Evolutionary conservation across 1,140 invertebrate genomes (phyloP), one percentile per base, ranked within the genome.

Genomic region (Eubasilissa regina): DNA sequence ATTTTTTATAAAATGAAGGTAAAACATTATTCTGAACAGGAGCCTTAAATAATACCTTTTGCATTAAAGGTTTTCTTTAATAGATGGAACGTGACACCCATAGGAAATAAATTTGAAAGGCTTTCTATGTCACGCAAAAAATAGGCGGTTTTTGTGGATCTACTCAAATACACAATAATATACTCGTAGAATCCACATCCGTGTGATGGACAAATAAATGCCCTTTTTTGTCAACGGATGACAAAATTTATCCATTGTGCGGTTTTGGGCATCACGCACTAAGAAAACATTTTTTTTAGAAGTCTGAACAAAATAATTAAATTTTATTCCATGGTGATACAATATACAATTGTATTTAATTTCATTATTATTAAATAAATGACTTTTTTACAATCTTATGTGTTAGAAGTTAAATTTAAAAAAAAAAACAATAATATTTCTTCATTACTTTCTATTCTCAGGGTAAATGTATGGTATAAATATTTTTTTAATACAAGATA

Each of bases 71-170:
- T 43, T 64, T 64, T 21, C 21, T 64, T 62, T 35, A 64, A 64
- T 64, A 64, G 19, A 70, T 56, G 75, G 58, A 80, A 78, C 80
- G 21, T 56, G 68, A 81, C 70, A 78, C 80, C 75, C 55, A 78
- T 81, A 81, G 80, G 80, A 81, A 81, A 78, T 81, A 81, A 76
- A 81, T 78, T 81, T 81, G 80, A 81, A 81, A 81, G 80, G 80
- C 78, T 78, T 78, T 81, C 77, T 76, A 78, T 81, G 80, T 81
- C 70, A 76, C 48, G 55, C 68, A 73, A 66, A 75, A 79, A 66
- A 75, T 25, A 58, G 43, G 35, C 19, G 19, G 51, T 0, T 66
- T n/a, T 66, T 73, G n/a, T 64, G 12, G 15, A 48, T 15, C 15
- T 43, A 47, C 66, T 70, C 66, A 70, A 51, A 51, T 70, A 15